Conservation (phyloP, 2,888 invertebrate genomes). For the Lasioglossum malachurum region DNA sequence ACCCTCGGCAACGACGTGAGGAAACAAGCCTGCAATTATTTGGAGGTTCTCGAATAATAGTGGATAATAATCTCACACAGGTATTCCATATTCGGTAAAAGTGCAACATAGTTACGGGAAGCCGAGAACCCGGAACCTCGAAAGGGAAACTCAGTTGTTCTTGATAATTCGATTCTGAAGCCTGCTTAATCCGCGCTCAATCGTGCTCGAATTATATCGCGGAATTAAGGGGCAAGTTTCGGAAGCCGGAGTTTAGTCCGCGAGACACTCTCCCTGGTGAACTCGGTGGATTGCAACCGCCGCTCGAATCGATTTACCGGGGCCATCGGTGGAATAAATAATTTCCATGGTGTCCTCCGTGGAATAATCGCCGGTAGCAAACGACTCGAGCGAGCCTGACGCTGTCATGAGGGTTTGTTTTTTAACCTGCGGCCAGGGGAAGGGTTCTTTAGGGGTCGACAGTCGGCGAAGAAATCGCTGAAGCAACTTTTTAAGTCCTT, state of each 20-base stretch:
- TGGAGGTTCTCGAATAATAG: slow-evolving; percentile 27
- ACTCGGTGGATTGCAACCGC: slow-evolving; percentile 3
- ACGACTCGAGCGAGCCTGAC: background rate
- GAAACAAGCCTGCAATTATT: slow-evolving; percentile 61
- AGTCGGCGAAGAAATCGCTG: background rate
- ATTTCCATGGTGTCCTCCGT: background rate
- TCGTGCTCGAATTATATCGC: slow-evolving; percentile 37
- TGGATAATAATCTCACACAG: slow-evolving; percentile 65
- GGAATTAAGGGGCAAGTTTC: slow-evolving; percentile 31
- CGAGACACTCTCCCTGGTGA: background rate
- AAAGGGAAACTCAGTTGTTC: slow-evolving; percentile 14
- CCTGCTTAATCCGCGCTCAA: slow-evolving; percentile 30
- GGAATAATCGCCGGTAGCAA: background rate
- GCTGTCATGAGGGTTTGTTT: background rate
- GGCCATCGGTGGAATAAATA: slow-evolving; percentile 26
- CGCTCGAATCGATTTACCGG: slow-evolving; percentile 24
- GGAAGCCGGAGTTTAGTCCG: background rate
- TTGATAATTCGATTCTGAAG: slow-evolving; percentile 27
- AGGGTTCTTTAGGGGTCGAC: background rate
- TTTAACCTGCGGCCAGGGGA: background rate
- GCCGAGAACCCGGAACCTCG: background rate
- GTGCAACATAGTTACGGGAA: slow-evolving; percentile 14
- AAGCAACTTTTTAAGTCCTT: background rate
- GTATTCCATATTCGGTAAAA: slow-evolving; percentile 37
- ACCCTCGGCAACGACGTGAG: no score